Conservation (phyloP, 2,113 vertebrate genomes). For the Lasiurus borealis region DNA sequence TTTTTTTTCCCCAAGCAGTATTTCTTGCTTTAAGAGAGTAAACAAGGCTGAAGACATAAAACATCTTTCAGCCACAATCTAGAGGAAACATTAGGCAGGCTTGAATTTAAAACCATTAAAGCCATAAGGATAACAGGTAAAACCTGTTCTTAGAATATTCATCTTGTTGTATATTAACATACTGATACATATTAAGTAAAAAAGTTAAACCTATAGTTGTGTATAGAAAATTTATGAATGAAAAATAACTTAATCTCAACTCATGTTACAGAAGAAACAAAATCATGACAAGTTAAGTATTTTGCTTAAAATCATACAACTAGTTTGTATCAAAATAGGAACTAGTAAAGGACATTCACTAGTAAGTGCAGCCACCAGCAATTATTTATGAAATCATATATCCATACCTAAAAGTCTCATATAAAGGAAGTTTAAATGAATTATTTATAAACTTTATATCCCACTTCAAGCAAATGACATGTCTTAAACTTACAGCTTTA, state of each 20-base stretch:
- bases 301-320: neutral
- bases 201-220: constrained; percentile 41
- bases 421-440: constrained; percentile 8
- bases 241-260: constrained; percentile 40
- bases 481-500: constrained; percentile 44
- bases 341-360: neutral
- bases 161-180: constrained; percentile 51
- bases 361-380: neutral
- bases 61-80: constrained; percentile 58
- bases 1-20: neutral
- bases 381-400: constrained; percentile 15
- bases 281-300: neutral
- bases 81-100: constrained; percentile 60
- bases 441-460: neutral
- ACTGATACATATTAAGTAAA: constrained; percentile 50
- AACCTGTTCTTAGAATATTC: constrained; percentile 63
- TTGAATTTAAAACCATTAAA: constrained; percentile 59
- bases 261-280: constrained; percentile 37
- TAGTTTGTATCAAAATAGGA: constrained; percentile 19
- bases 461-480: constrained; percentile 29
- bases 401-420: neutral
- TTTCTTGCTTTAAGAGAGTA: constrained; percentile 69
- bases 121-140: neutral
- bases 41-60: constrained; percentile 62
- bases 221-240: constrained; percentile 28